phyloP scores from a whole-genome alignment of 2,797 vertebrate species.

The Myotis pilosus region DNA sequence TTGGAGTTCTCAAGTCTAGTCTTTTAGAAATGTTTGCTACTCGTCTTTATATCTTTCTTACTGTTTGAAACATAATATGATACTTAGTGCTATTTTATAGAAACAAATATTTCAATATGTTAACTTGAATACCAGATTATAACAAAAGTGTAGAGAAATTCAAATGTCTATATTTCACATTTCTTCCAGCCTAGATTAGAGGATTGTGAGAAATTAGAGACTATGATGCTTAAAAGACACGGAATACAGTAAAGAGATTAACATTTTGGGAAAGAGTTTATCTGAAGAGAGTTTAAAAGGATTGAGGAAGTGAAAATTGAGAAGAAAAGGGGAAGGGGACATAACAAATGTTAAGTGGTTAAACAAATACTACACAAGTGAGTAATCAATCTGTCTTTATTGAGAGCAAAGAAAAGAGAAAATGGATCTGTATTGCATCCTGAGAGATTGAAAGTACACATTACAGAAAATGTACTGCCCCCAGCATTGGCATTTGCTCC shows the following conservation, averaged over 20 bases:
- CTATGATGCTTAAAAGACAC: neutral
- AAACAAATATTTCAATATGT: neutral
- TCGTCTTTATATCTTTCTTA: neutral
- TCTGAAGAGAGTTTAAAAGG: neutral
- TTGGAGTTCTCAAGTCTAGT: neutral
- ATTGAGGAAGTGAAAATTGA: neutral
- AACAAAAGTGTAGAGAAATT: neutral
- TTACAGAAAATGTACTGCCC: neutral
- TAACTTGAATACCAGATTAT: neutral
- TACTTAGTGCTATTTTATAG: neutral
- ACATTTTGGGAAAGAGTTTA: neutral
- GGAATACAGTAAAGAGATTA: slow-evolving; percentile 27
- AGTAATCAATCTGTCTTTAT: neutral
- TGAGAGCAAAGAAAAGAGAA: neutral
- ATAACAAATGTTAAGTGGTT: slow-evolving; percentile 44
- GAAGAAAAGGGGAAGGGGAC: neutral
- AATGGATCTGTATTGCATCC: neutral
- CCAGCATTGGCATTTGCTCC: neutral
- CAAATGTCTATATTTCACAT: neutral
- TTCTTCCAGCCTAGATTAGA: slow-evolving; percentile 26
- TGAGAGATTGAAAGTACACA: neutral
- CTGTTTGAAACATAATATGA: neutral
- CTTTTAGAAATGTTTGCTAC: neutral
- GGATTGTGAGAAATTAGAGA: neutral
- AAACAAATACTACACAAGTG: neutral